A percentile compares a stretch with the other conserved stretches of the same genome.
These are phyloP conservation scores for Hippoglossus hippoglossus DNA, from an alignment of 2,797 vertebrate species.

Conservation along the genomic window DNA sequence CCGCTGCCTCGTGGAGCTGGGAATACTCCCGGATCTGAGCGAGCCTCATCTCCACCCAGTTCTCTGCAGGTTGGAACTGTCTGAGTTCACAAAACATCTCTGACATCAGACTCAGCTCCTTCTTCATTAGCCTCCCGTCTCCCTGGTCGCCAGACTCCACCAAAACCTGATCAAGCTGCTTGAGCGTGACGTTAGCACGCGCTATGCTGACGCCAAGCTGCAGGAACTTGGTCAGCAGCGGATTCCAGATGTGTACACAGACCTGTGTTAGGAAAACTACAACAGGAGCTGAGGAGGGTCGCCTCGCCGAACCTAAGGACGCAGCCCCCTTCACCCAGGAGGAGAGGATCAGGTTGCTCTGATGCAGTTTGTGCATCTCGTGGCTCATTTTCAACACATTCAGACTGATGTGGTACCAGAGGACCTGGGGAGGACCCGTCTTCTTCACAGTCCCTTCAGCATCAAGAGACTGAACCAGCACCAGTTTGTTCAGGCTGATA, in stretches of 20 bases:
- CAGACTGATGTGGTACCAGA: conserved; percentile 62
- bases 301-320: not conserved
- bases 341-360: conserved; percentile 76
- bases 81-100: conserved; percentile 5
- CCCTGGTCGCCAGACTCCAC: conserved; percentile 64
- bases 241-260: conserved; percentile 69
- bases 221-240: conserved; percentile 47
- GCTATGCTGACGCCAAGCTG: conserved; percentile 53
- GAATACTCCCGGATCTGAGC: conserved; percentile 77
- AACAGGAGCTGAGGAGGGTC: not conserved
- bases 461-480: conserved; percentile 60
- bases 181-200: conserved; percentile 59
- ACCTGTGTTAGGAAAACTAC: conserved; percentile 60
- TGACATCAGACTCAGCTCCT: conserved; percentile 77
- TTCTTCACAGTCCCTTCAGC: conserved; percentile 30
- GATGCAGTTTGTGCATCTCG: conserved; percentile 69
- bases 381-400: conserved; percentile 63
- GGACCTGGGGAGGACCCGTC: conserved; percentile 29
- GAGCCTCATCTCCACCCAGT: conserved; percentile 63
- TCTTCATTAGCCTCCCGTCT: conserved; percentile 60
- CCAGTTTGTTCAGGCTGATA: conserved; percentile 66
- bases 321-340: conserved; percentile 68
- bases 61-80: not conserved
- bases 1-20: conserved; percentile 66
- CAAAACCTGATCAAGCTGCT: conserved; percentile 71